Conservation (phyloP, 1,140 invertebrate genomes). For the Lepidurus packardi region DNA sequence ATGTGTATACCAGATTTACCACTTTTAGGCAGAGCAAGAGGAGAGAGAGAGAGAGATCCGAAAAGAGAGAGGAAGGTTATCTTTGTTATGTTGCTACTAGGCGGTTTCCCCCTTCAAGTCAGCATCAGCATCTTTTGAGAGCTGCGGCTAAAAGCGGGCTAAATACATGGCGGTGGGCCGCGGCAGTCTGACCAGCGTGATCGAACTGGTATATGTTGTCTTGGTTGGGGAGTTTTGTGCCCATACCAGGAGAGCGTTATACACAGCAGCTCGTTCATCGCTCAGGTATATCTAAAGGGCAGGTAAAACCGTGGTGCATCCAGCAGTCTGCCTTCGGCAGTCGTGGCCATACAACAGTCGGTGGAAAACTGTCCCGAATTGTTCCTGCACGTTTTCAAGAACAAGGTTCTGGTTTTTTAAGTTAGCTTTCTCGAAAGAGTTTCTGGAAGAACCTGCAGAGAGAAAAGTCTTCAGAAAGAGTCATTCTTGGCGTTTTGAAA, state of each 20-base stretch:
- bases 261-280: slow-evolving; percentile 14
- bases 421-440: no score
- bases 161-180: not conserved
- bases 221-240: slow-evolving; percentile 4
- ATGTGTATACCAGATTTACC: slow-evolving; percentile 3
- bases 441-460: no score
- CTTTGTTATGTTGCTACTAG: no score
- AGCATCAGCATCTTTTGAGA: not conserved
- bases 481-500: no score
- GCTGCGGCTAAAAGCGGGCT: not conserved
- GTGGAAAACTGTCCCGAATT: slow-evolving; percentile 1
- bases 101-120: not conserved
- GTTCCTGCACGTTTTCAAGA: not conserved
- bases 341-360: not conserved
- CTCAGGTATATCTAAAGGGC: slow-evolving; percentile 15
- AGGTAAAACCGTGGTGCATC: not conserved
- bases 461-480: no score
- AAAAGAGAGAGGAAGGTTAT: not conserved
- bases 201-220: slow-evolving; percentile 19
- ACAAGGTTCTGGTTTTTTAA: not conserved
- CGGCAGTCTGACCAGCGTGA: slow-evolving; percentile 1
- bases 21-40: not conserved
- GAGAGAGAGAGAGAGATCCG: not conserved
- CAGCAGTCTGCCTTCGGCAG: slow-evolving; percentile 20
- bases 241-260: slow-evolving; percentile 9